Conservation (phyloP, 2,888 invertebrate species). For the Megalurothrips usitatus region DNA sequence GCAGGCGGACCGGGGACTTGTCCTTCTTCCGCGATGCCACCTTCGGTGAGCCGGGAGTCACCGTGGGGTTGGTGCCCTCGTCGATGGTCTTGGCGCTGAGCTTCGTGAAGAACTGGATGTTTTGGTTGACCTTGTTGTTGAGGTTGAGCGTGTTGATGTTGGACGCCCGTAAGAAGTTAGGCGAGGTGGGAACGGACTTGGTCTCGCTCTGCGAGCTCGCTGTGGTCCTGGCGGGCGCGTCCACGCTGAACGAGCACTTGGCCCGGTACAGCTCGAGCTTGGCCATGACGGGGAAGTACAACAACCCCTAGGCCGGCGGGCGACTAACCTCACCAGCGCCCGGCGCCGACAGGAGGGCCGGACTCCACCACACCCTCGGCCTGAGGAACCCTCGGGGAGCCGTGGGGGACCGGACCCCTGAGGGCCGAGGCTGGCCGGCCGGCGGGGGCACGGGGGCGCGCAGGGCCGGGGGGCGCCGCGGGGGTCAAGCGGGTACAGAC, state of each 20-base stretch:
- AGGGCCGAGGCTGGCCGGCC: not conserved
- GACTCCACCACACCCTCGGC: not conserved
- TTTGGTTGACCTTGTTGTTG: constrained; percentile 20
- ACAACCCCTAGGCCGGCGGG: constrained; percentile 3
- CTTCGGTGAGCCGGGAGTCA: not conserved
- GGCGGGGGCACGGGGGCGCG: not conserved
- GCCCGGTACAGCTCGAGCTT: not conserved
- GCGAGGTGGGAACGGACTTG: constrained; percentile 21
- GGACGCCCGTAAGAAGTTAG: not conserved
- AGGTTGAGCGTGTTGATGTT: constrained; percentile 23
- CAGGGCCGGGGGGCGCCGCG: not conserved
- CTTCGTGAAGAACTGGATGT: constrained; percentile 21
- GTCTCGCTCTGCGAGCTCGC: not conserved
- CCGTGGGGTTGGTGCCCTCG: not conserved
- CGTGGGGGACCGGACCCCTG: too few species aligned
- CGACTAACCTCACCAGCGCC: constrained; percentile 9
- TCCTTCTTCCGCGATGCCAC: not conserved
- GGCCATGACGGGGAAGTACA: not conserved
- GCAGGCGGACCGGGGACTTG: not conserved
- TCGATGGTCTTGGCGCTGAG: constrained; percentile 16
- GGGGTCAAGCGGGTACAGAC: not conserved
- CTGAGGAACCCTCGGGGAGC: not conserved
- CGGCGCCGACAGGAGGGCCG: not conserved
- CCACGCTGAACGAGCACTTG: not conserved
- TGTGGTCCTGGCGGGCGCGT: not conserved